phyloP scores from a whole-genome alignment of 2,113 vertebrate species.

The Furnarius figulus region DNA sequence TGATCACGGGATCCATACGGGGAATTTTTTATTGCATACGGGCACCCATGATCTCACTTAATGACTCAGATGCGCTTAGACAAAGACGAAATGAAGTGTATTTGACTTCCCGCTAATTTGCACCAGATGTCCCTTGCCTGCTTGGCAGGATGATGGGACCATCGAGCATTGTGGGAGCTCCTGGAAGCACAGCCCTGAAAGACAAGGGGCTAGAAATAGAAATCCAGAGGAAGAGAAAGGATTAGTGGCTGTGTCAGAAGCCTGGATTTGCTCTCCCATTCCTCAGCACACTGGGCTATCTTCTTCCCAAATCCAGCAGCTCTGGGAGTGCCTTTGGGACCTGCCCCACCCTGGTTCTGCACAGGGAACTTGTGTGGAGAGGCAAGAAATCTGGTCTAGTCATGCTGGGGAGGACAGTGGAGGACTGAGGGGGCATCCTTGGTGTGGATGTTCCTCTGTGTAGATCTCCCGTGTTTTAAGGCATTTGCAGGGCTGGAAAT shows the following conservation, averaged over 20 bases:
- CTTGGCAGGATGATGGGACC: not conserved
- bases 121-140: slow-evolving; percentile 60
- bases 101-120: slow-evolving; percentile 62
- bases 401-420: not conserved
- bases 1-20: not conserved
- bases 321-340: not conserved
- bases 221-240: slow-evolving; percentile 5
- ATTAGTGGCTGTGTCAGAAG: not conserved
- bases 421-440: not conserved
- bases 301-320: not conserved
- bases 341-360: not conserved
- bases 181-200: slow-evolving; percentile 21
- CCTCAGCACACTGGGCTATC: rapidly evolving
- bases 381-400: rapidly evolving
- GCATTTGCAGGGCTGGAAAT: not conserved
- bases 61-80: slow-evolving; percentile 59
- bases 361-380: not conserved
- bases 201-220: slow-evolving; percentile 33
- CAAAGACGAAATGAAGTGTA: slow-evolving; percentile 61
- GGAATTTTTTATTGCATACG: not conserved
- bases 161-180: slow-evolving; percentile 30
- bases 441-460: not conserved
- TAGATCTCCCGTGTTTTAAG: not conserved
- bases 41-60: slow-evolving; percentile 63
- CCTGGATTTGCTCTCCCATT: not conserved